Evolutionary conservation across 2,888 invertebrate species (phyloP), one percentile per base, ranked within the genome.

Genomic region (Morpho achilles): DNA sequence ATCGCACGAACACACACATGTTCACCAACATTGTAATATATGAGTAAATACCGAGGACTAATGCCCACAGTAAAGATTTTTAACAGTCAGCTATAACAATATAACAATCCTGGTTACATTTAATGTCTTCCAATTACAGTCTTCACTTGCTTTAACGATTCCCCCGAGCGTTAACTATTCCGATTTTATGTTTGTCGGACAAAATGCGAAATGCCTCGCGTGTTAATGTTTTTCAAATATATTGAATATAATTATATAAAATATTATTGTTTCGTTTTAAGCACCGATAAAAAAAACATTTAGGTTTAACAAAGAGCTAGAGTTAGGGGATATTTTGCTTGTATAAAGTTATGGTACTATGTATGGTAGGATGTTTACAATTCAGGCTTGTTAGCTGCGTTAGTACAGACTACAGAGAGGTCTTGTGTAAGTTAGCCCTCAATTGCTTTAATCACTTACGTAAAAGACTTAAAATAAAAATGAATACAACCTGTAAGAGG

Each of bases 101-200:
- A 82, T 86, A 87, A 87, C 84, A 80, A 77, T 80, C 71, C 70
- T 79, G 75, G 76, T 77, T 79, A 83, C 82, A 82, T 86, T 90
- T 89, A 89, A 89, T 84, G 88, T 81, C 85, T 81, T 80, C 87
- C 89, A 89, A 90, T 90, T 89, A 89, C 82, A 89, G 88, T 78
- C 78, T 84, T 78, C 81, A 79, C 74, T 76, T 80, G 72, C 76
- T 89, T 72, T 90, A 88, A 90, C 89, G 89, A 89, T 89, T 87
- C 76, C 77, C 77, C 79, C 80, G 83, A 80, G 82, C 81, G 81
- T 85, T 87, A 84, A 87, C 89, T 87, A 87, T 88, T 82, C 81
- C 86, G 82, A 85, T 87, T 89, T 89, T 88, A 89, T 87, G 89
- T 84, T 80, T 76, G 73, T 66, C 74, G 69, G 70, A 71, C 75